phyloP scores from a whole-genome alignment of 2,888 invertebrate species.

The Perizoma affinitatum region DNA sequence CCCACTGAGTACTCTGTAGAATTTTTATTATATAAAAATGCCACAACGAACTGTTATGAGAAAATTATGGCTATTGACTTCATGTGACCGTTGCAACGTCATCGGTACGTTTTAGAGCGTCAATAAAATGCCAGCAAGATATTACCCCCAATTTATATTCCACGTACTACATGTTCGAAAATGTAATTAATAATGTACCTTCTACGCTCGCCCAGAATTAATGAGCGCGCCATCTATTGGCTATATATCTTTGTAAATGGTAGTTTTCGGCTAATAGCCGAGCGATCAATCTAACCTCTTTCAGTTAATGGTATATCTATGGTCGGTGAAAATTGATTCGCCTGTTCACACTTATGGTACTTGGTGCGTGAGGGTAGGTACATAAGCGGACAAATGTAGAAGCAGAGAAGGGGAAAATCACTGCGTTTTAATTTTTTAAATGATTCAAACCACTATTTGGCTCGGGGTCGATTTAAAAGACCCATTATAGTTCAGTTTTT shows the following conservation, averaged over 20 bases:
- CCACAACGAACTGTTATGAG: too few relatives aligned
- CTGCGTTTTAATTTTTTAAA: background rate
- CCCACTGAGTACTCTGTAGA: too few relatives aligned
- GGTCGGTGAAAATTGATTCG: constrained; percentile 18
- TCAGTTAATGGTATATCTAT: constrained; percentile 29
- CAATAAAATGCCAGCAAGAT: constrained; percentile 13
- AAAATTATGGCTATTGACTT: too few relatives aligned
- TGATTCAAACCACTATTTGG: too few relatives aligned
- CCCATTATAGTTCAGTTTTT: too few relatives aligned
- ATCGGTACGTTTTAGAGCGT: too few relatives aligned
- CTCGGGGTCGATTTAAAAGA: too few relatives aligned
- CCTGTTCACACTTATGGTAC: constrained; percentile 12
- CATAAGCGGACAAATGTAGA: background rate
- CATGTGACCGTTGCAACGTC: too few relatives aligned
- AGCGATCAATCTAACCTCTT: constrained; percentile 33
- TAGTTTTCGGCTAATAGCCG: constrained; percentile 39
- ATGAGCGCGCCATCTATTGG: constrained; percentile 39
- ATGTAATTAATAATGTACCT: constrained; percentile 33
- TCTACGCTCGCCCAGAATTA: constrained; percentile 30
- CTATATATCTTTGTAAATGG: constrained; percentile 40
- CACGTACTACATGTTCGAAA: constrained; percentile 20
- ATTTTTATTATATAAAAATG: too few relatives aligned
- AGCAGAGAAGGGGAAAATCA: background rate
- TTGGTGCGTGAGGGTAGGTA: background rate
- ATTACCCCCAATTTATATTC: constrained; percentile 34